A percentile compares a stretch with the other conserved stretches of the same genome.
Conservation (phyloP, 2,113 vertebrate species). For the Tenebrosternarchus preto region DNA sequence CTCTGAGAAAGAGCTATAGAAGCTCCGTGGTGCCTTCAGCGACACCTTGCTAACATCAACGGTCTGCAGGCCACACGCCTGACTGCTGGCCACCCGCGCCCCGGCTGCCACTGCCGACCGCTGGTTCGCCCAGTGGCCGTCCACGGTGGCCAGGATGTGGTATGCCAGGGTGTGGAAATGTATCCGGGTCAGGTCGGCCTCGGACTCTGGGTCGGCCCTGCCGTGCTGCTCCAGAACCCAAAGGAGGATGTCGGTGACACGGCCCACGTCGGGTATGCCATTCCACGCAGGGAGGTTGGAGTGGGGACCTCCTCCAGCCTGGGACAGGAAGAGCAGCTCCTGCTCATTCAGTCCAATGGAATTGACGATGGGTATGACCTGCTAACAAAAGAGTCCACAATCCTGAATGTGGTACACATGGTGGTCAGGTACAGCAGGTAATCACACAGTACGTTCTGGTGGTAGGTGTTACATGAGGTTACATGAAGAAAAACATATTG, state of each 20-base stretch:
- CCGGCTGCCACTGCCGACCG: slow-evolving; percentile 86
- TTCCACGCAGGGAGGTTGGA: slow-evolving; percentile 80
- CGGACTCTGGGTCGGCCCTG: slow-evolving; percentile 58
- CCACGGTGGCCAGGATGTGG: slow-evolving; percentile 88
- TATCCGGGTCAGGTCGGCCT: slow-evolving; percentile 86
- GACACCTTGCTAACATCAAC: slow-evolving; percentile 80
- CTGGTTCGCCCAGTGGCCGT: slow-evolving; percentile 93
- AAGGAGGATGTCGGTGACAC: slow-evolving; percentile 92
- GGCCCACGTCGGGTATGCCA: slow-evolving; percentile 83
- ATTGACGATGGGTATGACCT: slow-evolving; percentile 93
- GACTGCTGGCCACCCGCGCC: slow-evolving; percentile 85
- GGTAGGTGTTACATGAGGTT: neutral
- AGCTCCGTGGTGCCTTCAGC: slow-evolving; percentile 83
- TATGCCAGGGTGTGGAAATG: slow-evolving; percentile 97
- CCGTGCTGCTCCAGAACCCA: slow-evolving; percentile 90
- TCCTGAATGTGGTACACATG: slow-evolving; percentile 48
- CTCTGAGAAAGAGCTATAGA: slow-evolving; percentile 79
- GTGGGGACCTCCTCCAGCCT: slow-evolving; percentile 85
- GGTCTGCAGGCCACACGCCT: slow-evolving; percentile 83
- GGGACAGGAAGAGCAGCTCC: slow-evolving; percentile 94
- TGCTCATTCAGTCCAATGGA: slow-evolving; percentile 97
- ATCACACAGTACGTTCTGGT: neutral
- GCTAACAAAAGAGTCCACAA: slow-evolving; percentile 82
- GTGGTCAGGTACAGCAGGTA: neutral
- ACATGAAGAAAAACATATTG: neutral